Conservation (phyloP, 2,113 vertebrate genomes). For the Marcusenius ussheri region DNA sequence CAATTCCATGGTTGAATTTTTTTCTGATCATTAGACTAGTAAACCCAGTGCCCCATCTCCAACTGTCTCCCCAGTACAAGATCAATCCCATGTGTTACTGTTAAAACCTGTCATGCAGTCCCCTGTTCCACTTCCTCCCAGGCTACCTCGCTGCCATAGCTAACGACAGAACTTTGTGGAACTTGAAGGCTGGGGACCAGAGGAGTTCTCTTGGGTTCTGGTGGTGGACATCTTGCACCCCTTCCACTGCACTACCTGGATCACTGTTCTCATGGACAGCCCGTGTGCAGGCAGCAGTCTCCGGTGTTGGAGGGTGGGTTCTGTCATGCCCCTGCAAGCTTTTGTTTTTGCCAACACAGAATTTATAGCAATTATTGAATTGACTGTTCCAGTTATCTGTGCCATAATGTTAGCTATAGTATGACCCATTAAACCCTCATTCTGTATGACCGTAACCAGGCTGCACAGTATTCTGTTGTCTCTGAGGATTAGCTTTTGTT, state of each 20-base stretch:
- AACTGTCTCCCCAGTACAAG: not conserved
- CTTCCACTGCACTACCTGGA: not conserved
- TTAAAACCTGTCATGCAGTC: not conserved
- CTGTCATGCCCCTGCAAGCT: not conserved
- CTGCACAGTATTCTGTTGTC: not conserved
- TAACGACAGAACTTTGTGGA: not conserved
- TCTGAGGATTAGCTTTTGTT: not conserved
- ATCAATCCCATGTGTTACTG: not conserved
- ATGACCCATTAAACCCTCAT: not conserved
- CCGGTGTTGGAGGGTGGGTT: not conserved
- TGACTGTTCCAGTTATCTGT: not conserved
- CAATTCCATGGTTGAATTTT: not conserved
- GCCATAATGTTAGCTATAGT: not conserved
- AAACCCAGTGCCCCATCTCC: not conserved
- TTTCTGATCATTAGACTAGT: not conserved
- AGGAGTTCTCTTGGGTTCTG: not conserved
- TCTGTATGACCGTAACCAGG: not conserved
- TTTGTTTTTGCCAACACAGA: not conserved
- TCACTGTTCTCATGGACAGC: not conserved
- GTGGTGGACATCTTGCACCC: not conserved
- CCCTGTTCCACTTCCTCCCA: not conserved
- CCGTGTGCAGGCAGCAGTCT: not conserved
- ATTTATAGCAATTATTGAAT: not conserved
- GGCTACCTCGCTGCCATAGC: not conserved
- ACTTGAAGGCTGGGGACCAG: not conserved